A percentile compares a stretch with the other conserved stretches of the same genome.
Conservation (phyloP, 2,888 invertebrate species). For the Rhabditoides inermis region DNA sequence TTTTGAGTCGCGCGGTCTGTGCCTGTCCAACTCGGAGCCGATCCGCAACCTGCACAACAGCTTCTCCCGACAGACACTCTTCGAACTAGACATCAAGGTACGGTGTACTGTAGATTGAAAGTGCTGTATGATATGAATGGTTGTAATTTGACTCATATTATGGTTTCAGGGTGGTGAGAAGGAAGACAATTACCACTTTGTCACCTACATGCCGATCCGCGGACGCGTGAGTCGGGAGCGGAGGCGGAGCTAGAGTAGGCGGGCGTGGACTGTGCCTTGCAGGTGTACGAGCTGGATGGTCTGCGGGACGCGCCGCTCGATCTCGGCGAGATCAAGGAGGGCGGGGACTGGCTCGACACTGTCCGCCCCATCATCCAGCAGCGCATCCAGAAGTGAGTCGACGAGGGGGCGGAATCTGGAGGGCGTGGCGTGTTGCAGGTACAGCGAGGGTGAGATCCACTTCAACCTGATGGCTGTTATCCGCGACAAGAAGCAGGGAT, state of each 20-base stretch:
- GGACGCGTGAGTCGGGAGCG: constrained; percentile 56
- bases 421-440: constrained; percentile 58
- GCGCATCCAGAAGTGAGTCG: constrained; percentile 71
- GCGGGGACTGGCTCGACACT: constrained; percentile 79
- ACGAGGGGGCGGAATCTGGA: background rate
- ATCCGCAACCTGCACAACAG: constrained; percentile 92
- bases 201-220: constrained; percentile 86
- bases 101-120: constrained; percentile 78
- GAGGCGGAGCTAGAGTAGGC: background rate
- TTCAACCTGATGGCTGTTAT: constrained; percentile 96
- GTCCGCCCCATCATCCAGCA: constrained; percentile 83
- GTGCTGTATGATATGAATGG: background rate
- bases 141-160: too few species aligned
- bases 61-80: constrained; percentile 67
- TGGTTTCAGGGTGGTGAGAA: constrained; percentile 23
- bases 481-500: constrained; percentile 70
- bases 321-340: constrained; percentile 69
- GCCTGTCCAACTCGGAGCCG: constrained; percentile 84
- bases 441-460: constrained; percentile 91
- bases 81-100: constrained; percentile 60
- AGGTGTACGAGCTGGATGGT: constrained; percentile 89
- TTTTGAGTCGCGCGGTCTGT: constrained; percentile 73
- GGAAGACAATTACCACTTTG: constrained; percentile 92
- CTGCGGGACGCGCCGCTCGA: constrained; percentile 88
- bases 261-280: constrained; percentile 24